Conservation (phyloP, 2,888 invertebrate genomes). For the Caenorhabditis sp. region DNA sequence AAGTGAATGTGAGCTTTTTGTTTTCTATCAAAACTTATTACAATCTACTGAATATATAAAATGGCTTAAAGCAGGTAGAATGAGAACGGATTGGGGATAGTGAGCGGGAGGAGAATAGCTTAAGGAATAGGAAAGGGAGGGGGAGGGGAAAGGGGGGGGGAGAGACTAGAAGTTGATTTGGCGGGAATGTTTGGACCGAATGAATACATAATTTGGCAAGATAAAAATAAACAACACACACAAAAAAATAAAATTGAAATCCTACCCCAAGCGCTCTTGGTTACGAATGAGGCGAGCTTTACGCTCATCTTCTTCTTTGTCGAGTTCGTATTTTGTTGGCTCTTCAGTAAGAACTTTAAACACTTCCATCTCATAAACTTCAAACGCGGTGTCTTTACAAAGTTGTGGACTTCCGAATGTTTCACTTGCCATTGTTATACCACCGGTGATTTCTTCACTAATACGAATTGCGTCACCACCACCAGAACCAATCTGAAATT, state of each 20-base stretch:
- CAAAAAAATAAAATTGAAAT: constrained; percentile 6
- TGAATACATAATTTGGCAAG: not conserved
- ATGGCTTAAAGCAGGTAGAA: not conserved
- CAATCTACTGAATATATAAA: not conserved
- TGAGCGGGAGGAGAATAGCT: not conserved
- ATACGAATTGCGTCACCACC: constrained; percentile 69
- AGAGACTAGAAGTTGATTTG: not conserved
- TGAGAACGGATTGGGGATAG: not conserved
- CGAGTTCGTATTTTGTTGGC: not conserved
- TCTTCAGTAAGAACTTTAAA: constrained; percentile 39
- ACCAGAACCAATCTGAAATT: constrained; percentile 66
- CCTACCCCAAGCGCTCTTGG: constrained; percentile 6
- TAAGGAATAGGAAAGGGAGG: not conserved
- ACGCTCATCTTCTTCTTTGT: not conserved
- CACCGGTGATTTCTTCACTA: constrained; percentile 64
- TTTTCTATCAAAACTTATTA: not conserved
- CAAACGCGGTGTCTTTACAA: constrained; percentile 53
- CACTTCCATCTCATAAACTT: constrained; percentile 64
- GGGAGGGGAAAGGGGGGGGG: not conserved
- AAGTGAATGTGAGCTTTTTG: not conserved
- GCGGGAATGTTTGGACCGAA: not conserved
- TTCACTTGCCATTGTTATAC: constrained; percentile 58
- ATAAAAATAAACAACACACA: not conserved
- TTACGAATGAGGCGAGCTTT: not conserved
- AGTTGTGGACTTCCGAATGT: constrained; percentile 67